A percentile compares a stretch with the other conserved stretches of the same genome.
Conservation (phyloP, 2,113 vertebrate genomes). For the Sinosuthora webbiana region DNA sequence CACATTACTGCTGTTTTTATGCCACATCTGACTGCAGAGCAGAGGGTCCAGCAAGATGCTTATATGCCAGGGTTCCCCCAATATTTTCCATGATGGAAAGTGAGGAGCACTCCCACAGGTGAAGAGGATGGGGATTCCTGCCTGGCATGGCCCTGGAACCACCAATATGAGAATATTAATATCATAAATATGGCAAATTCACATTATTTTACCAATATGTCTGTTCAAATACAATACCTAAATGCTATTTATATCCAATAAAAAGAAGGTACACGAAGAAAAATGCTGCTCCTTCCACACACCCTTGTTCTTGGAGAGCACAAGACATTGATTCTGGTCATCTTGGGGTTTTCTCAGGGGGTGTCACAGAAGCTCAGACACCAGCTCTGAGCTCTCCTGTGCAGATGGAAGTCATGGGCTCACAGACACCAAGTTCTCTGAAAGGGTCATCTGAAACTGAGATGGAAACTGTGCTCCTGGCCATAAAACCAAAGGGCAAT, state of each 20-base stretch:
- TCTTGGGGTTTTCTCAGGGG: background rate
- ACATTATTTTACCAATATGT: background rate
- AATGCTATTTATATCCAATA: background rate
- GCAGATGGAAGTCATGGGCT: fast-evolving
- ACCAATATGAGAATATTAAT: background rate
- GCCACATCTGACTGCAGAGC: background rate
- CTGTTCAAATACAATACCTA: background rate
- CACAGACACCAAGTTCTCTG: background rate
- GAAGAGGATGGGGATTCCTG: background rate
- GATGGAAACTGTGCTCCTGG: background rate
- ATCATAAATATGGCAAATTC: background rate
- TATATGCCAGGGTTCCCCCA: fast-evolving
- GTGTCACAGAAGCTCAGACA: background rate
- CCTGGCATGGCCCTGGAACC: background rate
- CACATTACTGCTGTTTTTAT: background rate
- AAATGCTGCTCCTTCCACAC: background rate
- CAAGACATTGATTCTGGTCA: background rate
- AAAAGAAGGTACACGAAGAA: fast-evolving
- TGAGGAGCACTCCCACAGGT: background rate
- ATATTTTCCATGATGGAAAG: background rate
- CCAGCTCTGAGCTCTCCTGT: background rate
- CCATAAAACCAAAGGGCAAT: background rate
- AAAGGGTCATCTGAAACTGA: background rate
- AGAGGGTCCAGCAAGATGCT: background rate
- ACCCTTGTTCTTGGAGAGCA: background rate